Evolutionary conservation across 2,888 invertebrate genomes (phyloP).

Genomic region (Lottia scabra): DNA sequence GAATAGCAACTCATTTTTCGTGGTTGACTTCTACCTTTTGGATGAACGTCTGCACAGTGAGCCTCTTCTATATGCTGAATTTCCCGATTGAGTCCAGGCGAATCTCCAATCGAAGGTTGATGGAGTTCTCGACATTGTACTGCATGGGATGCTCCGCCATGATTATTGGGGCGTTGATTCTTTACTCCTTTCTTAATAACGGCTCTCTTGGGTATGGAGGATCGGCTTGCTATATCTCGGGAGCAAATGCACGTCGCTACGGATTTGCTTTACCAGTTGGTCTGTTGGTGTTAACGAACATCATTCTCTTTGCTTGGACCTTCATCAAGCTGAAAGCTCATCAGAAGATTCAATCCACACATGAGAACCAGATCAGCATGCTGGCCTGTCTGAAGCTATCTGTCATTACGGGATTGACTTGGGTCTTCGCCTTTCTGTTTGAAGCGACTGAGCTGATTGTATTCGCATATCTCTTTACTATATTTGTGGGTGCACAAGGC

Average conservation of each 20-base stretch:
- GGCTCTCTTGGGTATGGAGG: not conserved
- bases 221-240: conserved; percentile 9
- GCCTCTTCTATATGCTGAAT: not conserved
- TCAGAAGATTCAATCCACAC: not conserved
- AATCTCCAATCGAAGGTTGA: not conserved
- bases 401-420: conserved; percentile 19
- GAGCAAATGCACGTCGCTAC: not conserved
- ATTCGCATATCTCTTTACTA: conserved; percentile 10
- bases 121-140: not conserved
- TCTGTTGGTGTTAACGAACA: conserved; percentile 5
- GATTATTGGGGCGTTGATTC: not conserved
- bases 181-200: not conserved
- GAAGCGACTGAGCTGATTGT: not conserved
- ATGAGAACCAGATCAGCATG: conserved; percentile 2
- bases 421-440: conserved; percentile 21
- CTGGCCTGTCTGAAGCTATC: conserved; percentile 20
- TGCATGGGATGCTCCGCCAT: not conserved
- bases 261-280: conserved; percentile 17
- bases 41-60: conserved; percentile 12
- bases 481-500: conserved; percentile 16
- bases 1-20: not conserved
- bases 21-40: conserved; percentile 11
- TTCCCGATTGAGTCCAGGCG: not conserved
- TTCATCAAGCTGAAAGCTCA: conserved; percentile 6
- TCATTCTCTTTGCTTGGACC: conserved; percentile 15